These are phyloP conservation scores for Camponotus vicinus DNA, from an alignment of 1,140 invertebrate species.

Conservation along the genomic window DNA sequence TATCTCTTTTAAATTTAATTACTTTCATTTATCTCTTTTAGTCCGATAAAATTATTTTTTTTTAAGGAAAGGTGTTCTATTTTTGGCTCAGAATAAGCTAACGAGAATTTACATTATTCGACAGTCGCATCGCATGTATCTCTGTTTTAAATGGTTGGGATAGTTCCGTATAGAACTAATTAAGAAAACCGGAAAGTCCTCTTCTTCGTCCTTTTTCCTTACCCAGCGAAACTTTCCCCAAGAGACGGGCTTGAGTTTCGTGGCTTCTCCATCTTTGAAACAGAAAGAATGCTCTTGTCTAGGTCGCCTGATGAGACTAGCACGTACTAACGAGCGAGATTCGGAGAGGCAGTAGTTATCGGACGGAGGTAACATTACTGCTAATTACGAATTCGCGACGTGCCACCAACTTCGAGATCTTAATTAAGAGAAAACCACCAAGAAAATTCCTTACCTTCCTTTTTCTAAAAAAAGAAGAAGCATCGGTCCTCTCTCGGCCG, in stretches of 20 bases:
- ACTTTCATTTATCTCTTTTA: not conserved
- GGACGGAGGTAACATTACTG: slow-evolving; percentile 60
- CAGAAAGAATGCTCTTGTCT: slow-evolving; percentile 42
- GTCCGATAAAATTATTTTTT: not conserved
- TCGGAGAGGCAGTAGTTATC: slow-evolving; percentile 47
- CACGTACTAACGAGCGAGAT: slow-evolving; percentile 63
- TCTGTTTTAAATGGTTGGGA: not conserved
- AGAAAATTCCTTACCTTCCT: slow-evolving; percentile 34
- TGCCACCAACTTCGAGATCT: slow-evolving; percentile 66
- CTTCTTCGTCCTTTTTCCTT: slow-evolving; percentile 41
- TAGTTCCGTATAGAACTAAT: slow-evolving; percentile 47
- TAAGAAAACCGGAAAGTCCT: slow-evolving; percentile 61
- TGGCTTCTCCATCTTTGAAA: slow-evolving; percentile 55
- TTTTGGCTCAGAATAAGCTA: not conserved
- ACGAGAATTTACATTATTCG: slow-evolving; percentile 19
- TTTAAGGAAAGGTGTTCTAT: not conserved
- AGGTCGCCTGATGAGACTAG: slow-evolving; percentile 28
- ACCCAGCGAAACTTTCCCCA: slow-evolving; percentile 51
- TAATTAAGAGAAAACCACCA: slow-evolving; percentile 67
- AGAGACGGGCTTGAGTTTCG: slow-evolving; percentile 63
- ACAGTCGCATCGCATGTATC: not conserved
- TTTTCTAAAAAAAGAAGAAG: not conserved
- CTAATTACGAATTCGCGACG: slow-evolving; percentile 73
- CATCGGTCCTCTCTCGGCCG: not conserved
- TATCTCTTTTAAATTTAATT: not conserved